Base-by-base conservation (phyloP, 2,113 vertebrate genomes). In the Tautogolabrus adspersus region DNA sequence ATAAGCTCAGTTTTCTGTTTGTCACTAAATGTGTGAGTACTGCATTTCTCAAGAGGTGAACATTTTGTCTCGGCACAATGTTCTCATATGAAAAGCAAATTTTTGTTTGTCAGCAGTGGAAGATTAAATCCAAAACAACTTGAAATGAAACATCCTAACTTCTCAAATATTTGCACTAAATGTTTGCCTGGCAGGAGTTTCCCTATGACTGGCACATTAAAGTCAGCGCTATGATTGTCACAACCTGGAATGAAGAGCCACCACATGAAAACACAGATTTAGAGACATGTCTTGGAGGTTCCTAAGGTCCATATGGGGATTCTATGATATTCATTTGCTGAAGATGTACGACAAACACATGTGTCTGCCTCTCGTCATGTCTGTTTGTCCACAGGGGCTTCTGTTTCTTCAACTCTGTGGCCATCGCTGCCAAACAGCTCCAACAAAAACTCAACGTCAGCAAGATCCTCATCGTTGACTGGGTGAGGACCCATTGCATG, bases 401-500 rank as follows among this genome's bases (percentile, higher is more conserved):
- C 87, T 98, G 96, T 88, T 98, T 96, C 93, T 98, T 98, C 78
- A 99, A 97, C 92, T 97, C 97, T 0, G 96, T 99, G 89, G 97
- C 97, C 60, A 95, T 99, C 0, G 97, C 97, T 2, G 96, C 97
- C 77, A 94, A 95, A 87, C 93, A 94, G 79, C 93, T 95, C 47
- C 93, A 93, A 44, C 77, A 96, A 26, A 97, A 95, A 60, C 93
- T 95, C 85, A 96, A 95, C 0, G 93, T 95, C 74, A 84, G 87
- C 93, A 98, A 96, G 93, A 97, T 99, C 83, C 97, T 98, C 79
- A 97, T 99, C 2, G 95, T 99, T 57, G 96, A 99, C 93, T 99
- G 97, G 97, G 97, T 99, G 75, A 95, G 96, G 87, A 77, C 37
- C 40, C 55, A 37, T 49, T 11, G 10, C 66, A 62, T 26, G 46